Evolutionary conservation across 2,113 vertebrate species (phyloP).

Genomic region (Sminthopsis crassicaudata): DNA sequence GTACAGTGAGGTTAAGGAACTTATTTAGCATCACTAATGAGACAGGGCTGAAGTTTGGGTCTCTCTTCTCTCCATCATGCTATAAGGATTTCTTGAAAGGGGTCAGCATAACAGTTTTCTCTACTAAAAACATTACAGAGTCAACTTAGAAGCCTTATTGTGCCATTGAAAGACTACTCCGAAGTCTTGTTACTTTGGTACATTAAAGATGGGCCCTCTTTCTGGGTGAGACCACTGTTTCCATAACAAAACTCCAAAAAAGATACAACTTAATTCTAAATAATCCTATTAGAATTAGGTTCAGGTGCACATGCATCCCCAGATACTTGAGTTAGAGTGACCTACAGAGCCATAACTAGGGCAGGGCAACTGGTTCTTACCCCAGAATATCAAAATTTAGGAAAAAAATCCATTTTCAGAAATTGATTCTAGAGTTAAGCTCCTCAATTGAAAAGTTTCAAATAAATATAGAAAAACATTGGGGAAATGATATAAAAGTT

Average conservation of each 20-base stretch:
- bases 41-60: too few relatives aligned
- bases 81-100: too few relatives aligned
- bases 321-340: neutral
- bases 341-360: neutral
- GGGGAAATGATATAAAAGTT: slow-evolving; percentile 6
- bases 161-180: neutral
- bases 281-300: neutral
- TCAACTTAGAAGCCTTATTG: slow-evolving; percentile 11
- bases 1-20: too few relatives aligned
- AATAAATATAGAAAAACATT: neutral
- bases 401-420: neutral
- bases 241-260: too few relatives aligned
- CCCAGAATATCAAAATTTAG: neutral
- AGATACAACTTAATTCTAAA: too few relatives aligned
- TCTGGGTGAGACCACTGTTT: slow-evolving; percentile 14
- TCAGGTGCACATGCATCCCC: neutral
- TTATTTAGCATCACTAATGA: too few relatives aligned
- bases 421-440: neutral
- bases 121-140: too few relatives aligned
- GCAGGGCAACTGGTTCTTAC: neutral
- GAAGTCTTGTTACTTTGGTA: neutral
- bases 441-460: neutral
- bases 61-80: too few relatives aligned
- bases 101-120: too few relatives aligned
- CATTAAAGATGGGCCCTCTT: slow-evolving; percentile 16